Evolutionary conservation across 2,888 invertebrate genomes (phyloP), one percentile per base, ranked within the genome.

Genomic region (Hydropsyche betteni): DNA sequence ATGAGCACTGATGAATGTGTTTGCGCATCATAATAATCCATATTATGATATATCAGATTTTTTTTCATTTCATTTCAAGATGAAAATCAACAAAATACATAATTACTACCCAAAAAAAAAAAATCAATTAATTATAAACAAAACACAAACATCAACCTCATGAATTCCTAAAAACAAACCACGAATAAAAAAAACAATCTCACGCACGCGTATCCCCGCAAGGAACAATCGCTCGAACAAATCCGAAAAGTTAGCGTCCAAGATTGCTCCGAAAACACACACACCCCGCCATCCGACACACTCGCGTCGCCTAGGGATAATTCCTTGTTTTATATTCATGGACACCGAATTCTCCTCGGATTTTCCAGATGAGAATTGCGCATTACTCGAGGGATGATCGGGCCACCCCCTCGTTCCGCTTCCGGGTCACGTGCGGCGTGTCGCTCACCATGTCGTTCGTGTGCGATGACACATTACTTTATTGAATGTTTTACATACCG

Each of bases 331-430:
- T 64, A 44, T 64, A 64, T 64, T 64, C 64, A 64, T 64, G 64
- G 44, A 44, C 64, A 34, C n/a, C n/a, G 36, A 64, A 64, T 64
- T 64, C 64, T 34, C 64, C 33, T n/a, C 36, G 64, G 64, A 64
- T 64, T 64, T 64, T 64, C 64, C 64, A 34, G 64, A 64, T 64
- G 64, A 64, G 36, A 64, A 64, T 64, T 64, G 64, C 64, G n/a
- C 64, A 64, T 64, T 64, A 34, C 36, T 64, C 34, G 34, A 36
- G 64, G 64, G 64, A 64, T 36, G 58, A 58, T 58, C 58, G 58
- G 8, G 8, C 58, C 58, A 16, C 14, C 36, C 14, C 12, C 34
- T 24, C 8, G 36, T 36, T 64, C 36, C 12, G 64, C 10, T 12
- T n/a, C 5, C 64, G 36, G n/a, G 64, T 34, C 64, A 64, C 64